Conservation (phyloP, 2,797 vertebrate species). For the Chelmon rostratus region DNA sequence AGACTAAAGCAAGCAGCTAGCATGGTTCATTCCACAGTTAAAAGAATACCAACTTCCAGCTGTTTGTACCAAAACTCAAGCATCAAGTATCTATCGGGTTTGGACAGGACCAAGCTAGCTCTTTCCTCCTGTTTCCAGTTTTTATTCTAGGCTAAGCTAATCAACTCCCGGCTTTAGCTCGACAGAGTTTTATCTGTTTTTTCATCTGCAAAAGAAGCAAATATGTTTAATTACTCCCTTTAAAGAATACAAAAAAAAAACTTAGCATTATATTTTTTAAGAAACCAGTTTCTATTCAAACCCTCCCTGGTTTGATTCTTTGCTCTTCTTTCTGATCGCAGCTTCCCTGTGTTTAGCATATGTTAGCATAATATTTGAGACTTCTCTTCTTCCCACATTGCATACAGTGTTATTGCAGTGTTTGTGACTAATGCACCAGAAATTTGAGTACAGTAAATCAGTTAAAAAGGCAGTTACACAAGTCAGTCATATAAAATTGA, state of each 20-base stretch:
- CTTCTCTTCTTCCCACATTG: not conserved
- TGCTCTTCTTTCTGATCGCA: not conserved
- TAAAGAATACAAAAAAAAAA: not conserved
- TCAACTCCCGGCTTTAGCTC: too few relatives aligned
- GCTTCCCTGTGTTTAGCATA: not conserved
- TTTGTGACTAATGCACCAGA: conserved; percentile 11
- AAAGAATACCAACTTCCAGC: too few relatives aligned
- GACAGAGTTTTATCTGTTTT: not conserved
- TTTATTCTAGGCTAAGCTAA: too few relatives aligned
- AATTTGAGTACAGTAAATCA: not conserved
- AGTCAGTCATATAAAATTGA: conserved; percentile 13
- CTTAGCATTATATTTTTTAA: not conserved
- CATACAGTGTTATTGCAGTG: not conserved
- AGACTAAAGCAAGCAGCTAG: not conserved
- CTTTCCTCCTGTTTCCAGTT: too few relatives aligned
- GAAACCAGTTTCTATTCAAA: not conserved
- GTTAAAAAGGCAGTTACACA: conserved; percentile 6
- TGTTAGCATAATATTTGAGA: not conserved
- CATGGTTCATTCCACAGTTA: not conserved
- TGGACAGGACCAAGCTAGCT: not conserved
- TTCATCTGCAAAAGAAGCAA: not conserved
- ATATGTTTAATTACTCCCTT: not conserved
- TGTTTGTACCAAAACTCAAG: not conserved
- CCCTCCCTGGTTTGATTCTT: not conserved
- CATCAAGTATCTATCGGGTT: too few relatives aligned